Conservation (phyloP, 2,888 invertebrate species). For the Rotaria sp. region DNA sequence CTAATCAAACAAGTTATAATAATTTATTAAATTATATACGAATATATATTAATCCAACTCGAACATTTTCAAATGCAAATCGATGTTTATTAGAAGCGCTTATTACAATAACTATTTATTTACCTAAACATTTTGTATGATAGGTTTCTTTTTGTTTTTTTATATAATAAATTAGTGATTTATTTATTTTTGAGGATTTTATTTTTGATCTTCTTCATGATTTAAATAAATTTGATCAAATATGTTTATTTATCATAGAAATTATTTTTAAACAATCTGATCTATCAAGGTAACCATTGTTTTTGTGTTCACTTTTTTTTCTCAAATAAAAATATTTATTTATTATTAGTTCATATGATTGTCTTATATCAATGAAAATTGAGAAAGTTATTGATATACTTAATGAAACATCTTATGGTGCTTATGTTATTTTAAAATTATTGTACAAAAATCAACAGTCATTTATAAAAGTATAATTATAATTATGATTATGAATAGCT, state of each 20-base stretch:
- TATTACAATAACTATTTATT: not conserved
- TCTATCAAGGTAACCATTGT: not conserved
- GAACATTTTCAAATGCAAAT: not conserved
- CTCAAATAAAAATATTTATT: not conserved
- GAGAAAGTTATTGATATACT: not conserved
- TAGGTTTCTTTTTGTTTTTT: not conserved
- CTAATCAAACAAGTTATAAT: not conserved
- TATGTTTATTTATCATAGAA: not conserved
- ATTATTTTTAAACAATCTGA: not conserved
- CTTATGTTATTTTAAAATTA: not conserved
- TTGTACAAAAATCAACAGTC: not conserved
- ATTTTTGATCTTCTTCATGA: conserved; percentile 13
- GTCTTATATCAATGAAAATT: not conserved
- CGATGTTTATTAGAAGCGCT: conserved; percentile 15
- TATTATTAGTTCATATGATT: not conserved
- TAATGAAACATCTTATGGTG: not conserved
- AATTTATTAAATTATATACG: conserved; percentile 2
- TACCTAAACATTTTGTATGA: conserved; percentile 3
- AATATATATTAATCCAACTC: not conserved
- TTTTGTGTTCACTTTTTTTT: not conserved
- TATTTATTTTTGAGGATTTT: not conserved
- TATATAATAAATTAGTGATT: not conserved
- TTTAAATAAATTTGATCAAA: not conserved
- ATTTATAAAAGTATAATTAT: not conserved
- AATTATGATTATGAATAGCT: not conserved